Conservation (phyloP, 2,797 vertebrate species). For the Ptychobarbus kaznakovi region DNA sequence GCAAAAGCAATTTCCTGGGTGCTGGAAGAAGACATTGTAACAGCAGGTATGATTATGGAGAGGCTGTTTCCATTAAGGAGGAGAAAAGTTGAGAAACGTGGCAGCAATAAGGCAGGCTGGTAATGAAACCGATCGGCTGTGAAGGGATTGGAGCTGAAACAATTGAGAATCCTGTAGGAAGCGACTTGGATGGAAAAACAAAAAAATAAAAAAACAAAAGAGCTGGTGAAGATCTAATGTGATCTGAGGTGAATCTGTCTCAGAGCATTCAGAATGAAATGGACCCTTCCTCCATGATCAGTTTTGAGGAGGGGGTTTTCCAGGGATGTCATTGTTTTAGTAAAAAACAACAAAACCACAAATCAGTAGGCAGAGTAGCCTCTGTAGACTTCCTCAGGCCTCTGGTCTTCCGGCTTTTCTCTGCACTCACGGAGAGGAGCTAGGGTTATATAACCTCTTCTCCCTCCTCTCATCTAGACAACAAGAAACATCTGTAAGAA, state of each 20-base stretch:
- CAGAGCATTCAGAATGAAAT: neutral
- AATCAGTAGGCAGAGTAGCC: neutral
- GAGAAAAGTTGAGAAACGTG: conserved; percentile 53
- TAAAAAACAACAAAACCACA: conserved; percentile 15
- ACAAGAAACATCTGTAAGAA: conserved; percentile 81
- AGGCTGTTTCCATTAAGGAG: conserved; percentile 64
- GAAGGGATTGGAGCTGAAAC: conserved; percentile 57
- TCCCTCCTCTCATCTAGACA: conserved; percentile 68
- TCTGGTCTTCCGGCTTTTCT: conserved; percentile 58
- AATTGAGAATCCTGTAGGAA: conserved; percentile 44
- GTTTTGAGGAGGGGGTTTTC: neutral
- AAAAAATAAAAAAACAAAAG: conserved; percentile 30
- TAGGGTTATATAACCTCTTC: conserved; percentile 70
- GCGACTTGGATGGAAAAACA: conserved; percentile 37
- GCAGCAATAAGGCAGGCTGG: conserved; percentile 45
- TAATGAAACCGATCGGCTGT: conserved; percentile 59
- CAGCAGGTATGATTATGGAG: conserved; percentile 67
- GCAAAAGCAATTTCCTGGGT: conserved; percentile 74
- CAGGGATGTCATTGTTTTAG: conserved; percentile 14
- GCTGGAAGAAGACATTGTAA: conserved; percentile 60
- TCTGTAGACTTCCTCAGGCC: conserved; percentile 46
- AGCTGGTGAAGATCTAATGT: conserved; percentile 5
- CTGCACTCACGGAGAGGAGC: conserved; percentile 30
- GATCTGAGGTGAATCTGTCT: neutral
- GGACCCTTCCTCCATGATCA: conserved; percentile 4